phyloP scores from a whole-genome alignment of 2,113 vertebrate species.

The Aramus guarauna region DNA sequence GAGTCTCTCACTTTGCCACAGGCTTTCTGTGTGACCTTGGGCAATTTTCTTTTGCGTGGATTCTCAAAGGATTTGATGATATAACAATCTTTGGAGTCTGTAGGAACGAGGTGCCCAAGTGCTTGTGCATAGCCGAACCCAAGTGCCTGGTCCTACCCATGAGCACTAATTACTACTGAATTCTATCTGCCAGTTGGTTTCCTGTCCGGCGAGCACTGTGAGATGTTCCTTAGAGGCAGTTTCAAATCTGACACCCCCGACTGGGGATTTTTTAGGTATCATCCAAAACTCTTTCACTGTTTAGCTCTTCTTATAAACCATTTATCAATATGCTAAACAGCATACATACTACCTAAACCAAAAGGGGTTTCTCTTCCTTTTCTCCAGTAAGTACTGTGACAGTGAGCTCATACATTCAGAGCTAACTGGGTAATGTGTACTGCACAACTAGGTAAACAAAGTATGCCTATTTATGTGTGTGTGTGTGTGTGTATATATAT shows the following conservation, averaged over 20 bases:
- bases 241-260: background rate
- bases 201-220: background rate
- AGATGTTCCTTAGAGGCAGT: background rate
- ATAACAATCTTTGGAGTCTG: background rate
- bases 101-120: background rate
- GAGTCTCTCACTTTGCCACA: background rate
- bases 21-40: background rate
- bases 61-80: background rate
- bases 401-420: background rate
- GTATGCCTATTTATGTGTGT: too few species aligned
- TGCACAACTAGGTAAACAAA: background rate
- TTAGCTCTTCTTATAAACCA: background rate
- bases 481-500: too few species aligned
- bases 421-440: background rate
- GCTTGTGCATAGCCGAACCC: background rate
- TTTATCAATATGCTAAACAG: background rate
- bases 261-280: background rate
- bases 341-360: accelerated
- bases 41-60: background rate
- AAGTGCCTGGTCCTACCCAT: background rate
- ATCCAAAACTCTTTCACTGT: background rate
- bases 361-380: background rate
- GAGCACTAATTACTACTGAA: background rate
- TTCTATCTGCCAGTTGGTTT: background rate
- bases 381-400: background rate